Evolutionary conservation across 2,797 vertebrate species (phyloP).

Genomic region (Acanthiza pusilla): DNA sequence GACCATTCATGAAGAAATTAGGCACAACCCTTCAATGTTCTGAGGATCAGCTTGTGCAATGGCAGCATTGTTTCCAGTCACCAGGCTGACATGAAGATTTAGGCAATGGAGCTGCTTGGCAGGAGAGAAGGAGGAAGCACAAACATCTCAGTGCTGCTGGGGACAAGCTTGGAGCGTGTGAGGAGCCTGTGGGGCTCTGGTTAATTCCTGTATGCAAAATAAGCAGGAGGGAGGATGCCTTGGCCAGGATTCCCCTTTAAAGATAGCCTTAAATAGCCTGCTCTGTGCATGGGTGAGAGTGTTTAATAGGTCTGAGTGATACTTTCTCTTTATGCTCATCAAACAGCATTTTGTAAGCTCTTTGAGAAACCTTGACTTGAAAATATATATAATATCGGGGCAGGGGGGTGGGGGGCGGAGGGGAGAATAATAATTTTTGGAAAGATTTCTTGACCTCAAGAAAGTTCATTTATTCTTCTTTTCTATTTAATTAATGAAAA

Average conservation of each 20-base stretch:
- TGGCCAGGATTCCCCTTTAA: neutral
- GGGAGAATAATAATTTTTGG: neutral
- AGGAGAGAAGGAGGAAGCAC: neutral
- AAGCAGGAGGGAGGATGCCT: neutral
- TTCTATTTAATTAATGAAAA: neutral
- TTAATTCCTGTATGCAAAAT: neutral
- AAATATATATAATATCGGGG: neutral
- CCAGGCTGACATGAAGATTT: neutral
- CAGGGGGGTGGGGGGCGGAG: accelerated
- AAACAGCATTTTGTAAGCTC: neutral
- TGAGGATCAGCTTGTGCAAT: neutral
- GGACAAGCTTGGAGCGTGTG: neutral
- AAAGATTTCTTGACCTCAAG: neutral
- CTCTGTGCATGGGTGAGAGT: accelerated
- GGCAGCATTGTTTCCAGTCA: slow-evolving; percentile 26
- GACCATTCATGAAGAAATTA: slow-evolving; percentile 1
- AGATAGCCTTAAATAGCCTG: neutral
- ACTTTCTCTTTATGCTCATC: neutral
- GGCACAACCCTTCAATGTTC: neutral
- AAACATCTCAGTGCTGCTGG: neutral
- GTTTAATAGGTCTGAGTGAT: neutral
- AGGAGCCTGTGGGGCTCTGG: neutral
- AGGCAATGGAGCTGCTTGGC: neutral
- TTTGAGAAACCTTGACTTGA: neutral
- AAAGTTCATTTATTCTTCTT: neutral